These are phyloP conservation scores for Shinisaurus crocodilurus DNA, from an alignment of 2,113 vertebrate species.

Conservation along the genomic window DNA sequence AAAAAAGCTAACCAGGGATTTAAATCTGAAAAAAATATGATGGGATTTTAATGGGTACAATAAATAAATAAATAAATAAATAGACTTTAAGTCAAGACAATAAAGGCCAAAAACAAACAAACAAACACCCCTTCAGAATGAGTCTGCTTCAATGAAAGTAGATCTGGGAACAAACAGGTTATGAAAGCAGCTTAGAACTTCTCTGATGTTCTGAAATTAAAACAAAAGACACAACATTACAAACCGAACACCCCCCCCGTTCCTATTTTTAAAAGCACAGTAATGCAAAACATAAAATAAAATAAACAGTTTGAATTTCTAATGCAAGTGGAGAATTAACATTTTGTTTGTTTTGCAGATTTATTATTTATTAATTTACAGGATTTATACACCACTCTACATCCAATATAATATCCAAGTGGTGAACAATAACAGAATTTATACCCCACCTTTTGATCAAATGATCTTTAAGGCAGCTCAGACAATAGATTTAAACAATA, in stretches of 20 bases:
- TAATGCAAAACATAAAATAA: neutral
- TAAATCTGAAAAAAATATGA: neutral
- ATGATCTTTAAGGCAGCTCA: neutral
- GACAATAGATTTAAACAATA: no score
- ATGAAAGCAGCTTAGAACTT: neutral
- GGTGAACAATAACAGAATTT: no score
- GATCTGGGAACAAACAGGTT: neutral
- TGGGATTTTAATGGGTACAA: conserved; percentile 7
- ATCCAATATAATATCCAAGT: no score
- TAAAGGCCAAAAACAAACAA: neutral
- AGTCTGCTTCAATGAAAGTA: neutral
- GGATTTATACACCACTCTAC: no score
- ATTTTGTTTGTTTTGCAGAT: neutral
- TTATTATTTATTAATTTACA: no score
- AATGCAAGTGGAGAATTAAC: no score
- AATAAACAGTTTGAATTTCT: neutral
- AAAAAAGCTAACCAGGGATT: neutral
- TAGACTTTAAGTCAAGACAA: neutral
- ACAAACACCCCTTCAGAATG: neutral
- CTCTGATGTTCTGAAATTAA: conserved; percentile 15
- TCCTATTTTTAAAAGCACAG: neutral
- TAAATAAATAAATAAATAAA: neutral
- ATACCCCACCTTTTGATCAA: neutral
- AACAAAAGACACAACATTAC: conserved; percentile 5
- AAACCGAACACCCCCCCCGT: neutral